Evolutionary conservation across 1,140 invertebrate genomes (phyloP).

Genomic region (Drosophila pectinifera): DNA sequence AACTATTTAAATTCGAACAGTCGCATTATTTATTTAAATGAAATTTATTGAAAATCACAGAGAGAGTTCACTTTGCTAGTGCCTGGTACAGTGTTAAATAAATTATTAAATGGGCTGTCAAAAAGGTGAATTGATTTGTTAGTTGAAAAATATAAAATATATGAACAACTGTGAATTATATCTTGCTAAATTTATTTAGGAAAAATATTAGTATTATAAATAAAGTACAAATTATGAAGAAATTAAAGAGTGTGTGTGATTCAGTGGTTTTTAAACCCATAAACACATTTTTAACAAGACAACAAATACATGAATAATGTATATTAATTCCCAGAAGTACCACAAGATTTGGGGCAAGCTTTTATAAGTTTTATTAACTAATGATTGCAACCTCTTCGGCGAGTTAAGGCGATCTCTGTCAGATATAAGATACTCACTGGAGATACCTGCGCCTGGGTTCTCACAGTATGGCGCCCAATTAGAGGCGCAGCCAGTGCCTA

Average conservation of each 20-base stretch:
- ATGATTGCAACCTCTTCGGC: background rate
- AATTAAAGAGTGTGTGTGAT: background rate
- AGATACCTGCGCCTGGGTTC: slow-evolving; percentile 48
- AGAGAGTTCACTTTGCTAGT: too few species aligned
- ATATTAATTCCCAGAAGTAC: background rate
- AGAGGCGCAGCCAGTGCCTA: slow-evolving; percentile 73
- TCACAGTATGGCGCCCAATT: slow-evolving; percentile 77
- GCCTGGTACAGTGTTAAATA: background rate
- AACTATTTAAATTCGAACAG: background rate
- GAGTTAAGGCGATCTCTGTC: background rate
- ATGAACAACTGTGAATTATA: background rate
- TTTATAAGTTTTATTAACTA: background rate
- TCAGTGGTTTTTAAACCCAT: too few species aligned
- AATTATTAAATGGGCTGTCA: background rate
- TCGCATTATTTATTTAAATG: too few species aligned
- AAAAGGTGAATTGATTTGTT: background rate
- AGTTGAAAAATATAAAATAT: background rate
- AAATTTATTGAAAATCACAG: too few species aligned
- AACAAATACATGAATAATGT: too few species aligned
- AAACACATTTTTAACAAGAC: too few species aligned
- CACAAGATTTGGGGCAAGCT: background rate
- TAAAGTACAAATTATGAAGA: background rate
- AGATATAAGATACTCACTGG: slow-evolving; percentile 11
- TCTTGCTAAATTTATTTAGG: background rate
- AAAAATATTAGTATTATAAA: too few species aligned